A percentile compares a stretch with the other conserved stretches of the same genome.
phyloP scores from a whole-genome alignment of 30 jellyfish, hydroid and myxozoan genomes.

The Calvadosia cruxmelitensis region DNA sequence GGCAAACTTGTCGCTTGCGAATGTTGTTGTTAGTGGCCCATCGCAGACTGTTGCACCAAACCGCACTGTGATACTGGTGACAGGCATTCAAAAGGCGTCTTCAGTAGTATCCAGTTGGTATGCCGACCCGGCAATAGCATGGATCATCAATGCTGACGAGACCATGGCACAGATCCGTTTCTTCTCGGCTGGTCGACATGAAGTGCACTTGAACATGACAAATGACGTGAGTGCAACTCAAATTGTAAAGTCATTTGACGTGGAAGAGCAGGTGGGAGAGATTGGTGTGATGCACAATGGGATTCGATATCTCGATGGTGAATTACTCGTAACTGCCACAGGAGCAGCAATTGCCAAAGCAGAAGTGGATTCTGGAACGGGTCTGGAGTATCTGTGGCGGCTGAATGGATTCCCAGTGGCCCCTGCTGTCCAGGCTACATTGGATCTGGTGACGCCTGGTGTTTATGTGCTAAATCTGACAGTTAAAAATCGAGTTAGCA shows the following conservation, averaged over 20 bases:
- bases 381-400: background rate
- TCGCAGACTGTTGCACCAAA: background rate
- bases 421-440: background rate
- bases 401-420: background rate
- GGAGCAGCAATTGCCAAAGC: background rate
- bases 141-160: background rate
- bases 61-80: background rate
- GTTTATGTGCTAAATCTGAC: background rate
- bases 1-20: background rate
- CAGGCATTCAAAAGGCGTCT: background rate
- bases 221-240: constrained; percentile 15
- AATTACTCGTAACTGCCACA: background rate
- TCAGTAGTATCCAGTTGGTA: background rate
- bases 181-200: constrained; percentile 7
- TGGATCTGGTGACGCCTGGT: background rate
- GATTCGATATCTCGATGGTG: background rate
- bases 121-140: background rate
- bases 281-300: constrained; percentile 3
- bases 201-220: constrained; percentile 17
- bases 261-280: constrained; percentile 20
- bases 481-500: background rate
- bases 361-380: background rate
- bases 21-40: background rate
- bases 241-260: constrained; percentile 10
- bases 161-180: background rate